Conservation (phyloP, 2,113 vertebrate genomes). For the Burhinus bistriatus region DNA sequence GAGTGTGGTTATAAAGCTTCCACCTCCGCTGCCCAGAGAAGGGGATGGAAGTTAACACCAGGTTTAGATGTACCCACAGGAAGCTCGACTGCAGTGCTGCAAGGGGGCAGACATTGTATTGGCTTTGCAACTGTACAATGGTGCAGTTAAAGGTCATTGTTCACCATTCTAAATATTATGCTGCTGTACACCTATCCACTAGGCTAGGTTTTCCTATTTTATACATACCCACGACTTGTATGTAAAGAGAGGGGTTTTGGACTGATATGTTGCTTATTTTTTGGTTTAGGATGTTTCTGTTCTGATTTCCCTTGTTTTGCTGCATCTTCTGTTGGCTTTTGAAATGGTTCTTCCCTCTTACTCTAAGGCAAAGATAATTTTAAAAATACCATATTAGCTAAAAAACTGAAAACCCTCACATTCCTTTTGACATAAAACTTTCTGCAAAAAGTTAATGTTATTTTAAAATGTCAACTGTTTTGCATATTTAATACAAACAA, state of each 20-base stretch:
- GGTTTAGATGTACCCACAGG: neutral
- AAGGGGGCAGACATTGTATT: neutral
- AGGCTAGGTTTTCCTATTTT: slow-evolving; percentile 29
- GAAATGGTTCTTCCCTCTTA: slow-evolving; percentile 66
- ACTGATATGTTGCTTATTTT: slow-evolving; percentile 61
- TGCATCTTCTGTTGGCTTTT: slow-evolving; percentile 59
- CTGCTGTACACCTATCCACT: neutral
- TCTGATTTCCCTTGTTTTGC: slow-evolving; percentile 69
- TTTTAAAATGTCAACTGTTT: neutral
- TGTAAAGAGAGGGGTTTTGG: slow-evolving; percentile 63
- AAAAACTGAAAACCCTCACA: neutral
- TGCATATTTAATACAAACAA: neutral
- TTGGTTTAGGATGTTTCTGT: slow-evolving; percentile 67
- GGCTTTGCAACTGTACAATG: neutral
- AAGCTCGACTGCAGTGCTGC: neutral
- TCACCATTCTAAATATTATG: neutral
- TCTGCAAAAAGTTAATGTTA: neutral
- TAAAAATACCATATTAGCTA: slow-evolving; percentile 52
- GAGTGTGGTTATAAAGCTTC: neutral
- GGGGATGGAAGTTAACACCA: neutral
- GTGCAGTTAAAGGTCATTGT: neutral
- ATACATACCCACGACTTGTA: slow-evolving; percentile 74
- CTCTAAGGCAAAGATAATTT: slow-evolving; percentile 72
- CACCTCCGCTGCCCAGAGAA: neutral
- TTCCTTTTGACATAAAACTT: neutral